Conservation (phyloP, 2,113 vertebrate species). For the Hipposideros armiger region DNA sequence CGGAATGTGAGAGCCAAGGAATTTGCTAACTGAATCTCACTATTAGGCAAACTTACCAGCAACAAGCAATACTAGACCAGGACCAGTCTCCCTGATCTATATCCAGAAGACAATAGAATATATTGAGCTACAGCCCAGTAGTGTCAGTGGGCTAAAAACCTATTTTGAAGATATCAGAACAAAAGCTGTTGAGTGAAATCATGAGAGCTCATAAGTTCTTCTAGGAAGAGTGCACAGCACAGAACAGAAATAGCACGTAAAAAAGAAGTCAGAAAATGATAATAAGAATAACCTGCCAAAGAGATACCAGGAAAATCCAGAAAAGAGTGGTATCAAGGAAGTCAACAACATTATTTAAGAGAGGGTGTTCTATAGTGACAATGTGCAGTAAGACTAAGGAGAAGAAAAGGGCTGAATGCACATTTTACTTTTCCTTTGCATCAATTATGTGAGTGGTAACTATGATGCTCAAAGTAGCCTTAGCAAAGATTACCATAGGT, state of each 20-base stretch:
- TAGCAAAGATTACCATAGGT: not conserved
- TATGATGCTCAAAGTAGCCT: not conserved
- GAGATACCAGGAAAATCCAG: not conserved
- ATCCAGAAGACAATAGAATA: not conserved
- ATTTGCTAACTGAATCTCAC: not conserved
- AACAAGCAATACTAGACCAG: not conserved
- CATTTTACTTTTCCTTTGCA: not conserved
- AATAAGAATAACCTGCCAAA: not conserved
- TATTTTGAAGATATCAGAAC: not conserved
- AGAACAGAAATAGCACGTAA: conserved; percentile 5
- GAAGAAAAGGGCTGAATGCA: not conserved
- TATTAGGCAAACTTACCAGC: not conserved
- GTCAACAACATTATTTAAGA: not conserved
- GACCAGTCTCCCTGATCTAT: not conserved
- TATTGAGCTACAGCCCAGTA: not conserved
- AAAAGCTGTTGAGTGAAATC: not conserved
- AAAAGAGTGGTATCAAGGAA: not conserved
- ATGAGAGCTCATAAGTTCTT: not conserved
- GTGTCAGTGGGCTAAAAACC: not conserved
- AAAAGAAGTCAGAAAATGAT: not conserved
- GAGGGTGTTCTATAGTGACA: not conserved
- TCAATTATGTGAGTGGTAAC: not conserved
- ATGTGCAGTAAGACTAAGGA: not conserved
- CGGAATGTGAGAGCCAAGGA: not conserved
- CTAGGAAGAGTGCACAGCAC: not conserved